These are phyloP conservation scores for Agriopis marginaria DNA, from an alignment of 2,888 invertebrate species.

Conservation along the genomic window DNA sequence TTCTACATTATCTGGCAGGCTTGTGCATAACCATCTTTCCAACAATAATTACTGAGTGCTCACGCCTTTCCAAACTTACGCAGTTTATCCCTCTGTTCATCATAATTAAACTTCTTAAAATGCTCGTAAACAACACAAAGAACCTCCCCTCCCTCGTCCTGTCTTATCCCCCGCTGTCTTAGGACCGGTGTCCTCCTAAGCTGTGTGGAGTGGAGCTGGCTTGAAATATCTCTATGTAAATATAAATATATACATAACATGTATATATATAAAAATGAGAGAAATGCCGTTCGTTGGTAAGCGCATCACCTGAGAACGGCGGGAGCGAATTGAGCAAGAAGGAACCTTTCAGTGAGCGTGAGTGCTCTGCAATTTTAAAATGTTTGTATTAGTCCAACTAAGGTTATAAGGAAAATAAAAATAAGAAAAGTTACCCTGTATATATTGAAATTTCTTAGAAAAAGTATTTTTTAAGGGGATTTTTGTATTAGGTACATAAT, in stretches of 20 bases:
- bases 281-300: too few species aligned
- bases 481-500: too few species aligned
- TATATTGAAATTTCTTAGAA: too few species aligned
- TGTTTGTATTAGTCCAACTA: too few species aligned
- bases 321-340: too few species aligned
- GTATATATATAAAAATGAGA: too few species aligned
- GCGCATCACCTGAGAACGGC: too few species aligned
- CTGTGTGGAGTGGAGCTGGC: neutral
- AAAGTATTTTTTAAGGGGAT: too few species aligned
- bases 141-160: conserved; percentile 8
- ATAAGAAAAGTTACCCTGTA: too few species aligned
- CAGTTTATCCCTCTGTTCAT: conserved; percentile 29
- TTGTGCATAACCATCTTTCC: neutral
- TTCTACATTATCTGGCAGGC: neutral
- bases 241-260: neutral
- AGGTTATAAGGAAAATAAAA: too few species aligned
- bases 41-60: conserved; percentile 13
- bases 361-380: too few species aligned
- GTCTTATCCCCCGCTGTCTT: neutral
- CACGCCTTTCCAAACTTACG: conserved; percentile 20
- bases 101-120: conserved; percentile 46
- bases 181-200: neutral
- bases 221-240: neutral
- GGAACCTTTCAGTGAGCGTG: too few species aligned
- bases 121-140: conserved; percentile 47